phyloP scores from a whole-genome alignment of 2,888 invertebrate genomes.

The Xestoiulus laeticollis region DNA sequence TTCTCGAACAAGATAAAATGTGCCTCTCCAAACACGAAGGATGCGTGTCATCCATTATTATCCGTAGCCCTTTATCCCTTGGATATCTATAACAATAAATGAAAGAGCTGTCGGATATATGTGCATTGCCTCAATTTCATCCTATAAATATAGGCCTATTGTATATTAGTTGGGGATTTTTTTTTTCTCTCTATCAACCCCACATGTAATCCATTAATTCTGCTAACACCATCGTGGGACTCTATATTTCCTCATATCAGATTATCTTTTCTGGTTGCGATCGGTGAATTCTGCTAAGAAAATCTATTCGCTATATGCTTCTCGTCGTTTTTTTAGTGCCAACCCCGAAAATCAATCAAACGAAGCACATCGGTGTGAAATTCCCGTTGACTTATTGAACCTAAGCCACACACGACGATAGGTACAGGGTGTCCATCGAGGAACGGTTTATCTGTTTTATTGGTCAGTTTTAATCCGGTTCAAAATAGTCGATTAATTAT shows the following conservation, averaged over 20 bases:
- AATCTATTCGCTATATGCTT: constrained; percentile 23
- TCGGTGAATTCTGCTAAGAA: background rate
- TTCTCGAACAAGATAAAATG: background rate
- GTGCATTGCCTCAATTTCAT: constrained; percentile 21
- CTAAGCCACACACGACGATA: background rate
- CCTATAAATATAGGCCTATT: constrained; percentile 22
- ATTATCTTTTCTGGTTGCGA: constrained; percentile 37
- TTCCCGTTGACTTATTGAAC: constrained; percentile 29
- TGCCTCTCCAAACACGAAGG: constrained; percentile 15
- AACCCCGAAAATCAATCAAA: constrained; percentile 17
- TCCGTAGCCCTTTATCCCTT: constrained; percentile 8
- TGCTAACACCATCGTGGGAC: constrained; percentile 17
- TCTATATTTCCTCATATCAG: constrained; percentile 22
- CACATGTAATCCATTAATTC: constrained; percentile 29
- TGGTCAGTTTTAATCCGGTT: too few species aligned
- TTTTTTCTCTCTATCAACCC: constrained; percentile 18
- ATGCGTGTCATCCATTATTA: constrained; percentile 1
- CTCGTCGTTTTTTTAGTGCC: background rate
- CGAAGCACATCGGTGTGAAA: constrained; percentile 34
- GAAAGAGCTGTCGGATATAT: constrained; percentile 23
- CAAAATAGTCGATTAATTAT: too few species aligned
- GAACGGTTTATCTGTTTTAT: too few species aligned
- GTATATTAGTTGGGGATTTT: background rate
- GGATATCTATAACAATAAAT: constrained; percentile 28
- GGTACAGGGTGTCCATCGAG: background rate